Conservation (phyloP, 1,140 invertebrate genomes). For the Scaptodrosophila lebanonensis region DNA sequence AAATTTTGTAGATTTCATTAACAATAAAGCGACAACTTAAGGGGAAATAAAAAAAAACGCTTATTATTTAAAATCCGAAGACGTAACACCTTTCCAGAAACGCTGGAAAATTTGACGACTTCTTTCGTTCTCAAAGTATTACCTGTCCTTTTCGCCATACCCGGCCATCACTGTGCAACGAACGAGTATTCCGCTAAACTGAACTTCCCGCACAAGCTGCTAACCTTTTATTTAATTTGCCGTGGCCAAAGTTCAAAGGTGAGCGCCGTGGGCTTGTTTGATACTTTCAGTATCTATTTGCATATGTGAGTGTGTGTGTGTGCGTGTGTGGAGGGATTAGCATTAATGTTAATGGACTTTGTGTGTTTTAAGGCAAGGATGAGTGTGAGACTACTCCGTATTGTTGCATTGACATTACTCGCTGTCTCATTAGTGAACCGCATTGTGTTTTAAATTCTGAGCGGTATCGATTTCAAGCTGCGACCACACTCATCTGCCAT, state of each 20-base stretch:
- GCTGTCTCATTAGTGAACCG: too few relatives aligned
- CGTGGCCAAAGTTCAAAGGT: constrained; percentile 63
- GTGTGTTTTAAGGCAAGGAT: constrained; percentile 39
- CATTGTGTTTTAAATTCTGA: too few relatives aligned
- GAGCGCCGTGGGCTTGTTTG: constrained; percentile 12
- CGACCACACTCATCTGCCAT: constrained; percentile 2
- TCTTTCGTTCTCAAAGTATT: too few relatives aligned
- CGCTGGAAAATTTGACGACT: too few relatives aligned
- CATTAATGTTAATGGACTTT: constrained; percentile 62
- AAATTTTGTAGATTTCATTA: too few relatives aligned
- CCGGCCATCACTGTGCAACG: neutral
- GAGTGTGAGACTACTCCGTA: constrained; percentile 1
- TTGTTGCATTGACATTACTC: too few relatives aligned
- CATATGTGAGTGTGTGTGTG: neutral
- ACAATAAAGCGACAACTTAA: too few relatives aligned
- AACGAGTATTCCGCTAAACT: neutral
- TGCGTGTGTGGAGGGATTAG: constrained; percentile 27
- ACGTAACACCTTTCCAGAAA: too few relatives aligned
- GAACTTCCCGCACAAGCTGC: constrained; percentile 26
- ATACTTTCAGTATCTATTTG: constrained; percentile 1
- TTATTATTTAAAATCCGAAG: too few relatives aligned
- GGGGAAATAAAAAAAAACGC: too few relatives aligned
- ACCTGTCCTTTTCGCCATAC: neutral
- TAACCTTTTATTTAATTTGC: constrained; percentile 67
- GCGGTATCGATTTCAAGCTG: too few relatives aligned